Conservation (phyloP, 2,888 invertebrate species). For the Caenorhabditis imperialis region DNA sequence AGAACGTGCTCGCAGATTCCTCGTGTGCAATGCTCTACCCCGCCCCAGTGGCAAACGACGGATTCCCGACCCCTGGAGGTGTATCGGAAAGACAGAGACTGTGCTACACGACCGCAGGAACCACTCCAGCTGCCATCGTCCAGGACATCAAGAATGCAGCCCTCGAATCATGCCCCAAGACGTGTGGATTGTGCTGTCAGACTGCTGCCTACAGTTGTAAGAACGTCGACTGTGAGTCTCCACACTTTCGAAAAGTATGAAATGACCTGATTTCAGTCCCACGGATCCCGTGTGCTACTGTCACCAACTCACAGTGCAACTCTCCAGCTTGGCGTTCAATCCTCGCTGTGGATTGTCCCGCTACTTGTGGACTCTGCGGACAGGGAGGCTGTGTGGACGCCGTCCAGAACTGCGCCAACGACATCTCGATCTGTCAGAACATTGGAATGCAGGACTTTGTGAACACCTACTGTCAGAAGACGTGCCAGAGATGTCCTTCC, state of each 20-base stretch:
- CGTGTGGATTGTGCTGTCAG: constrained; percentile 36
- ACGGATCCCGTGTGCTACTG: constrained; percentile 16
- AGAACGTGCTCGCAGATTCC: constrained; percentile 26
- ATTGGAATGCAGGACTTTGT: constrained; percentile 47
- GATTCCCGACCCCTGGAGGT: constrained; percentile 26
- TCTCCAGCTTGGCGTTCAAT: constrained; percentile 37
- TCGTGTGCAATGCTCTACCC: constrained; percentile 22
- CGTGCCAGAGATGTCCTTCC: constrained; percentile 45
- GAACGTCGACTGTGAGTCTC: constrained; percentile 36
- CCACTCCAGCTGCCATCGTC: constrained; percentile 15
- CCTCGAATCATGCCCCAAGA: constrained; percentile 9
- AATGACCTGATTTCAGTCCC: constrained; percentile 12
- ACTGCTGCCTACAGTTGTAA: constrained; percentile 47
- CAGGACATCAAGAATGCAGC: constrained; percentile 31
- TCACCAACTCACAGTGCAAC: constrained; percentile 33
- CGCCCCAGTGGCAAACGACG: constrained; percentile 12
- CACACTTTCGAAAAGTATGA: too few relatives aligned
- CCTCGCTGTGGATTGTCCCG: constrained; percentile 48
- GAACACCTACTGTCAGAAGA: constrained; percentile 54
- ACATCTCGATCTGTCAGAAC: constrained; percentile 43
- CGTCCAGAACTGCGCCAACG: constrained; percentile 46
- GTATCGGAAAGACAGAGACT: constrained; percentile 23
- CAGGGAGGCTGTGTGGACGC: constrained; percentile 56
- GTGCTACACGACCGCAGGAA: constrained; percentile 36
- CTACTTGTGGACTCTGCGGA: constrained; percentile 48